Evolutionary conservation across 1,140 invertebrate genomes (phyloP).

Genomic region (Rhizoglyphus robini): DNA sequence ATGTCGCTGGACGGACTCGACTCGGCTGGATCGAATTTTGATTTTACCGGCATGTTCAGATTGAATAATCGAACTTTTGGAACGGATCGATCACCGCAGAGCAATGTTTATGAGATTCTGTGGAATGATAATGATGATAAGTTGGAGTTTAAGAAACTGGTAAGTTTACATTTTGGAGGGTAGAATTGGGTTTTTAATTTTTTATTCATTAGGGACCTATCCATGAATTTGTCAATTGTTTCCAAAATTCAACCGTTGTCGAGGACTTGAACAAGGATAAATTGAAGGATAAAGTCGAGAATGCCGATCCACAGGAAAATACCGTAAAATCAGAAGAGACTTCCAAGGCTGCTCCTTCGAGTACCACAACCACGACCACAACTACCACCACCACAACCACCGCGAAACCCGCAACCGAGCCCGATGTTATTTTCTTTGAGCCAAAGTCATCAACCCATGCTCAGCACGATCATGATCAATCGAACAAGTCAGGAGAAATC

Average conservation of each 20-base stretch:
- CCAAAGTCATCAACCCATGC: no score
- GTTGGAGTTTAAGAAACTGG: neutral
- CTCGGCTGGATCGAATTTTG: neutral
- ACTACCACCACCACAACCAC: neutral
- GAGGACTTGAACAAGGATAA: neutral
- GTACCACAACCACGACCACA: neutral
- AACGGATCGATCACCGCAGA: neutral
- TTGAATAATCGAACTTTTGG: neutral
- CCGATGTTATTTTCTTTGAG: neutral
- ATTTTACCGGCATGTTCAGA: neutral
- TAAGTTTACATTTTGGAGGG: neutral
- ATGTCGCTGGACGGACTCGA: neutral
- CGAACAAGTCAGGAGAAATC: neutral
- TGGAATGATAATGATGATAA: neutral
- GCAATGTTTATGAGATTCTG: neutral
- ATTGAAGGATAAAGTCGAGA: no score
- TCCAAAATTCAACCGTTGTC: neutral
- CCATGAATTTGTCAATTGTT: conserved; percentile 6
- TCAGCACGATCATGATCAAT: no score
- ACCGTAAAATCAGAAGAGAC: neutral
- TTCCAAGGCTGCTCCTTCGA: neutral
- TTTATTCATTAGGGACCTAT: neutral
- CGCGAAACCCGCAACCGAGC: neutral
- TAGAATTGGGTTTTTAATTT: neutral
- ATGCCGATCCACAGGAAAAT: neutral